Conservation (phyloP, 2,888 invertebrate species). For the Stictocephala bisonia region DNA sequence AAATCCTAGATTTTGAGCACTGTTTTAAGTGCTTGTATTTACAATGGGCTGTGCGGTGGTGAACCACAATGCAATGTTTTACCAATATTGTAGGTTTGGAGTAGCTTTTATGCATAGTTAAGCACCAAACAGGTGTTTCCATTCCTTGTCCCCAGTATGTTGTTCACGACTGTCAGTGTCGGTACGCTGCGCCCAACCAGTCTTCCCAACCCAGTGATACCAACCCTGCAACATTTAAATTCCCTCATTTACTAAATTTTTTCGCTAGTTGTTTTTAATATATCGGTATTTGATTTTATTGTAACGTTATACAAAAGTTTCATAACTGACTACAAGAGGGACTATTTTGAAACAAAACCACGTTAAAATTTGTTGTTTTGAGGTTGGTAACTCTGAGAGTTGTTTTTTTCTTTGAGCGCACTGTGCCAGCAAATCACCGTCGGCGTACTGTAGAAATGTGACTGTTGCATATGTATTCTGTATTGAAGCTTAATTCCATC, state of each 20-base stretch:
- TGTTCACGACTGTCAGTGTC: not conserved
- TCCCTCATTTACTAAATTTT: no score
- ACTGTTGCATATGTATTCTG: slow-evolving; percentile 41
- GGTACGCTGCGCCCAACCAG: slow-evolving; percentile 28
- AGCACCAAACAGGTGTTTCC: slow-evolving; percentile 45
- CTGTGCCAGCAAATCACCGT: slow-evolving; percentile 11
- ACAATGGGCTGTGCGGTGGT: slow-evolving; percentile 72
- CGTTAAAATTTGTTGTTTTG: slow-evolving; percentile 10
- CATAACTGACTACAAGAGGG: no score
- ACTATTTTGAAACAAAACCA: no score
- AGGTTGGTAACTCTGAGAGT: slow-evolving; percentile 30
- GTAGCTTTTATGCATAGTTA: slow-evolving; percentile 58
- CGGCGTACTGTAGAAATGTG: slow-evolving; percentile 42
- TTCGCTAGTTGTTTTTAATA: no score
- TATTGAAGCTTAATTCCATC: not conserved
- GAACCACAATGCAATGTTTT: slow-evolving; percentile 57
- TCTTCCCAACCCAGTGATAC: slow-evolving; percentile 21
- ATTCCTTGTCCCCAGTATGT: slow-evolving; percentile 40
- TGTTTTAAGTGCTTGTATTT: slow-evolving; percentile 74
- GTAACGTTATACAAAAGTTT: no score
- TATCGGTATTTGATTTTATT: no score
- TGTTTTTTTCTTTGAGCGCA: slow-evolving; percentile 19
- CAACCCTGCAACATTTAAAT: no score
- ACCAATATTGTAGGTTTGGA: slow-evolving; percentile 56
- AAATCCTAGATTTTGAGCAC: slow-evolving; percentile 68